Evolutionary conservation across 2,113 vertebrate species (phyloP), one percentile per base, ranked within the genome.

Genomic region (Brienomyrus longianalis): DNA sequence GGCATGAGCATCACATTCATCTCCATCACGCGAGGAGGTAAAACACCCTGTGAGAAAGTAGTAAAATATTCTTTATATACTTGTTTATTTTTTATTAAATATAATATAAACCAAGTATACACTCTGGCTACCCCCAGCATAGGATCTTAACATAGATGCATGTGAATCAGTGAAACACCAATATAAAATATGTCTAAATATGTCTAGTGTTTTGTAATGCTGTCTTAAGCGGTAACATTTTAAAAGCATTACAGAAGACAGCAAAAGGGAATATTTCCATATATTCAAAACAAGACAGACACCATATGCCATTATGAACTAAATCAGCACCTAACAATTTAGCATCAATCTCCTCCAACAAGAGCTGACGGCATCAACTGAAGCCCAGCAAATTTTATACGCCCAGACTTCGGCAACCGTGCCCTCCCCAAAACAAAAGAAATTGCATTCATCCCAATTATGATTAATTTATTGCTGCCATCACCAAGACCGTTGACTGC

Each of bases 51-150:
- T 92, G 91, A 92, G 91, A 90, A 94, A 87, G 85, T 90, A 86
- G 83, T 91, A 66, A 84, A 85, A 89, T 91, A 92, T 93, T 91
- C 92, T 91, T 92, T 93, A 86, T 94, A 89, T 48, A 89, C 92
- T 92, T 83, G 74, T 94, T 92, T 92, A 91, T 59, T 84, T 92
- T 92, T 94, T 93, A 93, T 94, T 90, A 88, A 90, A 90, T 88
- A 95, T 93, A 93, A 94, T 94, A 94, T 94, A 91, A 94, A 95
- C 93, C 89, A 94, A 94, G 93, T 91, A 93, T 91, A 91, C 89
- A 31, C 54, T 83, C 80, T 86, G 52, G 77, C 31, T 23, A 39
- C 88, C 77, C 48, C 70, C 90, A 39, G 56, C 77, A 56, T 93
- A 91, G 52, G 52, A 91, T 94, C 93, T 93, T 93, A 94, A 95